Evolutionary conservation across 1,140 invertebrate species (phyloP), one percentile per base, ranked within the genome.

Genomic region (Epicauta chinensis): DNA sequence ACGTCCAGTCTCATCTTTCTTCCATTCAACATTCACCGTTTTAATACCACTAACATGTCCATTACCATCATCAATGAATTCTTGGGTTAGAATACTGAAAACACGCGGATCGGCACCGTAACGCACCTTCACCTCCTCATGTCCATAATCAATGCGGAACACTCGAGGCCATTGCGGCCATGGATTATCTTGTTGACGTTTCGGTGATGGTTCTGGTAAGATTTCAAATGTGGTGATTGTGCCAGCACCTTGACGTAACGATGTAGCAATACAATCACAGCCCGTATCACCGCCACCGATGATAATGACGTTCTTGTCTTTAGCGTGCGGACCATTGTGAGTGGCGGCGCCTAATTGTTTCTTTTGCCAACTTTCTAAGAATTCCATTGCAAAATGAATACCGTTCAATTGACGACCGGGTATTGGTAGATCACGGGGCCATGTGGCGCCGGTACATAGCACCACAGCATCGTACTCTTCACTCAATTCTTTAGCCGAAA

Each of bases 271-370:
- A 67, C 97, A 99, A 79, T 99, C 97, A 73, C 92, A 96, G 0
- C 97, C 97, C n/a, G 97, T 99, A 70, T 99, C 97, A 16, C 97
- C 97, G 10, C 97, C 97, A 14, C 97, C 97, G 62, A 99, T 95
- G 49, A 99, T 84, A 55, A 99, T 84, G 3, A 99, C 94, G 72
- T 97, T 78, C 71, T 97, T 98, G 62, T 89, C 91, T 67, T 93
- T 89, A 12, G 97, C 96, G 34, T 83, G 29, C 91, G 77, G 51
- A 71, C 72, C 60, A 68, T 72, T 47, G 61, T 72, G 15, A 58
- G 59, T n/a, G n/a, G n/a, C 58, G 66, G 61, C 78, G 4, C 90
- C 90, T 71, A 89, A 82, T 71, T 98, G 93, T 60, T 91, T 89
- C 74, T 97, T 95, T 73, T 99, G 97, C 89, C 93, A 97, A 16